Evolutionary conservation across 64 coral and sea anemone genomes (phyloP).

Genomic region (Astreopora myriophthalma): DNA sequence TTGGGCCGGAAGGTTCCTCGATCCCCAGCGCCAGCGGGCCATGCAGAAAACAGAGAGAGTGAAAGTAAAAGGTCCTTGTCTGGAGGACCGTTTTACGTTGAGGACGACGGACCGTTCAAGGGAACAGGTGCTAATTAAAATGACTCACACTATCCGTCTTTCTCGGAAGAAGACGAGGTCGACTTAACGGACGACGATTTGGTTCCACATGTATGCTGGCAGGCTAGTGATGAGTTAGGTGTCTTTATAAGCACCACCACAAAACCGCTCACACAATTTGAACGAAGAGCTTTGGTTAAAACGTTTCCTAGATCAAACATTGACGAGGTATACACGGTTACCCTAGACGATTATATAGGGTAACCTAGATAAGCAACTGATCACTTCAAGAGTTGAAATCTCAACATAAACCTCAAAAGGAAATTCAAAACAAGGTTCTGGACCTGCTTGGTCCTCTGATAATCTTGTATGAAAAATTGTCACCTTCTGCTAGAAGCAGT

Average conservation of each 20-base stretch:
- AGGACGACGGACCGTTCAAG: neutral
- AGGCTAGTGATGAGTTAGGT: conserved; percentile 58
- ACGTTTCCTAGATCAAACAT: neutral
- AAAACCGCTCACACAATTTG: conserved; percentile 11
- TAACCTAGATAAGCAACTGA: conserved; percentile 23
- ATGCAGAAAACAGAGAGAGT: conserved; percentile 69
- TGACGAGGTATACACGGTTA: conserved; percentile 5
- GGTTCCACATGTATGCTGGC: conserved; percentile 36
- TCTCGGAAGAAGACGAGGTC: neutral
- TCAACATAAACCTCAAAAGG: neutral
- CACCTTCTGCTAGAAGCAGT: neutral
- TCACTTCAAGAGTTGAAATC: neutral
- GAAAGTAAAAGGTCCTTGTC: neutral
- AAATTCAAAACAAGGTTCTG: conserved; percentile 55
- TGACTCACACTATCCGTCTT: neutral
- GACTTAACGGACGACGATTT: neutral
- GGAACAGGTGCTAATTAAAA: neutral
- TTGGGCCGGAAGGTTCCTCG: conserved; percentile 40
- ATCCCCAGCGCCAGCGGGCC: conserved; percentile 54
- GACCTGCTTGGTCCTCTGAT: conserved; percentile 47
- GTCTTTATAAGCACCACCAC: conserved; percentile 5
- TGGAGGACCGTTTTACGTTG: neutral
- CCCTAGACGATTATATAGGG: conserved; percentile 19
- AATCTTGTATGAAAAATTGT: conserved; percentile 64
- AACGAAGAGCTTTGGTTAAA: neutral